Evolutionary conservation across 2,888 invertebrate genomes (phyloP).

Genomic region (Glaucopsyche alexis): DNA sequence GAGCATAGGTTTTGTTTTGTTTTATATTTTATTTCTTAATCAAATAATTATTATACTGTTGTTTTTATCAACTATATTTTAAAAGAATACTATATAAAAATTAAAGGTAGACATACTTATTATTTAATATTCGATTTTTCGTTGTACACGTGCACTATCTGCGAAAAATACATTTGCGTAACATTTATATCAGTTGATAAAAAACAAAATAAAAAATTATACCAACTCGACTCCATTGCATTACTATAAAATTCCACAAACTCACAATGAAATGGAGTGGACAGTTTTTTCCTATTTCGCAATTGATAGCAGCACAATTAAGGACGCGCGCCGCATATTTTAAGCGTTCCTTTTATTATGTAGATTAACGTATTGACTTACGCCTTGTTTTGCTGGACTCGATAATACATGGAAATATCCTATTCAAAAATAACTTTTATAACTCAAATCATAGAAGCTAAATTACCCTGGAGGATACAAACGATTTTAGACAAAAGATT

Average conservation of each 20-base stretch:
- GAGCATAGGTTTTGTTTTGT: too few relatives aligned
- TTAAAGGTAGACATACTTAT: too few relatives aligned
- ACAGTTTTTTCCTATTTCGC: constrained; percentile 73
- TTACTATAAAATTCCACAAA: constrained; percentile 57
- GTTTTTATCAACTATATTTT: too few relatives aligned
- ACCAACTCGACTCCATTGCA: constrained; percentile 45
- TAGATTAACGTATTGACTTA: constrained; percentile 74
- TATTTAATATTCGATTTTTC: too few relatives aligned
- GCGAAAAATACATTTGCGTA: too few relatives aligned
- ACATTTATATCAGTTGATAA: too few relatives aligned
- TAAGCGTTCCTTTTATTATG: constrained; percentile 73
- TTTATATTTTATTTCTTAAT: too few relatives aligned
- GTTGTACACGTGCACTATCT: too few relatives aligned
- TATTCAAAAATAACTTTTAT: not conserved
- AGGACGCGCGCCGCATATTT: constrained; percentile 67
- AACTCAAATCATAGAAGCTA: not conserved
- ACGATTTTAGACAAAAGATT: constrained; percentile 16
- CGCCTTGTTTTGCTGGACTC: constrained; percentile 44
- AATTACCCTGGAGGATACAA: not conserved
- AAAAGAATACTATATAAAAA: too few relatives aligned
- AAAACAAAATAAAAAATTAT: not conserved
- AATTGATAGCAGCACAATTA: constrained; percentile 75
- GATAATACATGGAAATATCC: not conserved
- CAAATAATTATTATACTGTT: too few relatives aligned
- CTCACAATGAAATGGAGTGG: constrained; percentile 64